Evolutionary conservation across 2,888 invertebrate genomes (phyloP), one percentile per base, ranked within the genome.

Genomic region (Marronus borbonicus): DNA sequence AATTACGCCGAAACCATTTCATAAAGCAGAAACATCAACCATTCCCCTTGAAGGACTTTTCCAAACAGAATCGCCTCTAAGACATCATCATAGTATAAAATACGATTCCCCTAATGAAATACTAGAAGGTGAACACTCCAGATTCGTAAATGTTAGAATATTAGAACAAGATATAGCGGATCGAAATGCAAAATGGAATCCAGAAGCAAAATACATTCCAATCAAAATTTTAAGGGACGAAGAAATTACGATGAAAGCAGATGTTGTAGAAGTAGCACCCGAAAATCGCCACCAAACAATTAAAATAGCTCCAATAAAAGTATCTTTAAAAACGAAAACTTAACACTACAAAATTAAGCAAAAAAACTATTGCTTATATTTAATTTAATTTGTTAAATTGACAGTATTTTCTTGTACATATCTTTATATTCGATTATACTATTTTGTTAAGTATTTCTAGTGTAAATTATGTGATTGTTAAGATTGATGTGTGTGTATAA

Each of bases 31-130:
- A 86, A 91, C 92, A 1, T 93, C 94, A 0, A 94, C 94, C 0
- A 90, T 94, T 80, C 88, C 94, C 12, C 86, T 94, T 80, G 93
- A 94, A 88, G 93, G 91, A 1, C 87, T 94, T 8, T 94, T 94
- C 83, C 91, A 92, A 85, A 90, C 90, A 77, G 89, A 91, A 84
- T 89, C 88, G 72, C 89, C 90, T 0, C 81, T 81, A 76, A 80
- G 77, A 72, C 68, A 68, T 24, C 74, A 72, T 55, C 60, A 77
- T 64, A 69, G 72, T 39, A 60, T 52, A 74, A 69, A 65, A 28
- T 60, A 78, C 2, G 81, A 80, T 62, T 70, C 76, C 3, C 85
- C 86, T 55, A 87, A 88, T 36, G 88, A 89, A 78, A 77, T 88
- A 17, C 82, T 89, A 28, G 87, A 89, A 79, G 86, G 87, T 1